Base-by-base conservation (phyloP, 2,888 invertebrate genomes). In the Monoplex corrugatus region DNA sequence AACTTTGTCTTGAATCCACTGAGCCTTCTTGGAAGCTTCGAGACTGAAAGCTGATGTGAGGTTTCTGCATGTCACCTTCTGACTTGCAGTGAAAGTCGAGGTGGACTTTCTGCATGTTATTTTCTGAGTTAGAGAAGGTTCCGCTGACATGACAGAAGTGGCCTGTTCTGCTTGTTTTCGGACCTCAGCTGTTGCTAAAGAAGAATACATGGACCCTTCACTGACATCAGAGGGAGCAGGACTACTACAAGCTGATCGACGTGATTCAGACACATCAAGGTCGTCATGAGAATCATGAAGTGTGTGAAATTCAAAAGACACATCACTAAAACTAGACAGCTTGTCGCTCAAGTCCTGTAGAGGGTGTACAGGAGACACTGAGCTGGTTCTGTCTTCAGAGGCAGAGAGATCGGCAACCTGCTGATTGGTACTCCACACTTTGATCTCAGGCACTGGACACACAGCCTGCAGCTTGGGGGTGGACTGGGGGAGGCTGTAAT, bases 151-250 rank as follows among this genome's bases (percentile, higher is more conserved):
- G 83, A 84, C n/a, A 6, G 45, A 45, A 19, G 84, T 57, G 0
- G 45, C 28, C 19, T 23, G 43, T 43, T 86, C 86, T n/a, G 68
- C 86, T 28, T 84, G 68, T 63, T 87, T 89, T 68, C 88, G 89
- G 68, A 90, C 82, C 78, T 90, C 87, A n/a, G 90, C 90, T 16
- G 85, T 89, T 0, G 88, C 90, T 38, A 87, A 88, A 13, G 84
- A 84, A 1, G 90, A 89, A 82, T 88, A 90, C 40, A 80, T 13
- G 6, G 89, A 89, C 32, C 57, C 63, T 16, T 89, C 89, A 40
- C 89, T 90, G 68, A 83, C 63, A 50, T 90, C 89, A 35, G 90
- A 89, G 6, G 90, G 88, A 32, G 43, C 83, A 13, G 87, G 88
- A 50, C 88, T 90, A 45, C 43, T 63, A 57, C 86, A 85, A 28